Conservation (phyloP, 2,888 invertebrate genomes). For the Kuschelorhynchus macadamiae region DNA sequence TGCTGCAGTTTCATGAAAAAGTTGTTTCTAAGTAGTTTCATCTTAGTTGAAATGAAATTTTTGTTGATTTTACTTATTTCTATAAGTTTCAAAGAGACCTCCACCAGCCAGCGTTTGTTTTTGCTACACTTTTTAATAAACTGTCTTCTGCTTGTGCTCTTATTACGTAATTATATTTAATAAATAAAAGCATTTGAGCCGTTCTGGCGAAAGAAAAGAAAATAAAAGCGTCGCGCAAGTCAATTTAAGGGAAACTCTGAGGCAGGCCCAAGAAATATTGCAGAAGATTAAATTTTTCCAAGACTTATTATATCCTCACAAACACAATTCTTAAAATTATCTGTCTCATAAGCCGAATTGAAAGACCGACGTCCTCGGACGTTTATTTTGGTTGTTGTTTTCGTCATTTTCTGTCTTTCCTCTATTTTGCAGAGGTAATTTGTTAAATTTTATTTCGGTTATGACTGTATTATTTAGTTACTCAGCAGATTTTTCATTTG, state of each 20-base stretch:
- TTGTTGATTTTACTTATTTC: too few relatives aligned
- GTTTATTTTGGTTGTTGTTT: conserved; percentile 26
- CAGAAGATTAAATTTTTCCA: conserved; percentile 49
- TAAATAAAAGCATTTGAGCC: conserved; percentile 11
- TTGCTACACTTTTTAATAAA: conserved; percentile 1
- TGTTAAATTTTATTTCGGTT: conserved; percentile 16
- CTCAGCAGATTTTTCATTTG: too few relatives aligned
- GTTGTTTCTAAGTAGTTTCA: too few relatives aligned
- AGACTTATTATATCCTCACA: conserved; percentile 48
- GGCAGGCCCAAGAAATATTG: conserved; percentile 44
- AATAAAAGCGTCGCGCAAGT: conserved; percentile 21
- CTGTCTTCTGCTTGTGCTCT: background rate
- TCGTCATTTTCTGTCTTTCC: conserved; percentile 25
- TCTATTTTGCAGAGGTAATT: conserved; percentile 8
- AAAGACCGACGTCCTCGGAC: conserved; percentile 27
- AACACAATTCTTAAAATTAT: conserved; percentile 52
- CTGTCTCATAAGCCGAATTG: conserved; percentile 49
- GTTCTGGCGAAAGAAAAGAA: conserved; percentile 15
- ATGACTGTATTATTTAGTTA: background rate
- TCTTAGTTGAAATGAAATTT: too few relatives aligned
- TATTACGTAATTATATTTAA: conserved; percentile 12
- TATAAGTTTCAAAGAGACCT: too few relatives aligned
- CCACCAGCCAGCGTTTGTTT: too few relatives aligned
- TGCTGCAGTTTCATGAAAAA: too few relatives aligned
- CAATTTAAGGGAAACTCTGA: conserved; percentile 29